Evolutionary conservation across 2,797 vertebrate species (phyloP), one percentile per base, ranked within the genome.

Genomic region (Zenarchopterus dispar): DNA sequence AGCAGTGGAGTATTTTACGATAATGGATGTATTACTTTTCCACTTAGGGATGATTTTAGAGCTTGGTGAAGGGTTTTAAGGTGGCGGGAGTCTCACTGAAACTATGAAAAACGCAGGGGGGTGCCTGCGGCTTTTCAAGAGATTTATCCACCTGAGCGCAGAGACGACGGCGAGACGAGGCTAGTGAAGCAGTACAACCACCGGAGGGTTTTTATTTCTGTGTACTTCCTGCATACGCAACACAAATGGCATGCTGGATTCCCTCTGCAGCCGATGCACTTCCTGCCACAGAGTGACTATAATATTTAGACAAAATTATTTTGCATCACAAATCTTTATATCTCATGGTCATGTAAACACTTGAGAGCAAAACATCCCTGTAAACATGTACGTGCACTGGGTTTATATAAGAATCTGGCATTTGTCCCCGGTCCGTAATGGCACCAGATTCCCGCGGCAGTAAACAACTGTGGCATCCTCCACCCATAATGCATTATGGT

Each of bases 171-270:
- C 65, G 61, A 36, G 50, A 39, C 7, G 31, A 46, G 19, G 62
- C 13, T 41, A 16, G 46, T 2, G 6, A 39, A 46, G 49, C 28
- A 24, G 26, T 1, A 23, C 6, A 72, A 53, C 74, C 83, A 60
- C 73, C 47, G 39, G 80, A 81, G 77, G 73, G 87, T 66, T 78
- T 89, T 90, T 73, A 84, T 82, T 81, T 85, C 80, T 85, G 84
- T 86, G 86, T 80, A 67, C 83, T 90, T 87, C 86, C 78, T 46
- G 72, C 69, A 62, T 72, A 79, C 19, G 72, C 65, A 43, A 71
- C 44, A 31, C 61, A 59, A 84, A 75, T 45, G 48, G 54, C 44
- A 19, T 8, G 15, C 65, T n/a, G 78, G 74, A 53, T 63, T 62
- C 67, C 72, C 61, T 1, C 15, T 21, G 24, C 76, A 69, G 53